Evolutionary conservation across 1,140 invertebrate species (phyloP), one percentile per base, ranked within the genome.

Genomic region (Lepidurus couesii): DNA sequence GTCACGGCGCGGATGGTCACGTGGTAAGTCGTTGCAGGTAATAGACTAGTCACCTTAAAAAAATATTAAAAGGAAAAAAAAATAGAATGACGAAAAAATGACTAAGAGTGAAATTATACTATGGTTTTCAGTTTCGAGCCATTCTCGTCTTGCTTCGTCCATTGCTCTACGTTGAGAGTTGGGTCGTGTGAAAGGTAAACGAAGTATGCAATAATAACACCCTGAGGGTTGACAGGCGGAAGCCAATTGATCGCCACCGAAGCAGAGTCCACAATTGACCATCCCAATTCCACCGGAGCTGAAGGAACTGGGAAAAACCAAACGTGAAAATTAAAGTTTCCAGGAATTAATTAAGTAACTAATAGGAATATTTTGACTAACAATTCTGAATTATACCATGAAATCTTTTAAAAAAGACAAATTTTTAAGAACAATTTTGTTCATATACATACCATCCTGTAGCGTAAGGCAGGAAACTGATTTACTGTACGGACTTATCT

Each of bases 1-100:
- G 87, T 89, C 4, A 83, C 84, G 24, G 88, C 89, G 79, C 86
- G 84, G 42, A 90, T 84, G 80, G 86, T 84, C 45, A 90, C 84
- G 73, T 86, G 87, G 79, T 90, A 90, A 26, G 84, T 81, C 74
- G 85, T 85, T 24, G 87, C 86, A 1, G 85, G 83, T 13, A 85
- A 73, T 43, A 90, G 82, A 45, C 84, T 85, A 11, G 84, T 84
- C 74, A 89, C 81, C 80, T 83, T 78, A 81, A 75, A 75, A 34
- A 77, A 65, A 74, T n/a, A 65, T 65, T 47, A 11, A 8, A 16
- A 16, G 2, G 1, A 9, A 47, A 47, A 8, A 45, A 47, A 47
- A 47, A 47, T 1, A 16, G 10, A 47, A 10, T 47, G 10, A 47
- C 10, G 16, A 47, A 47, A 47, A 47, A 47, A 47, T 11, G 45